Conservation (phyloP, 2,888 invertebrate species). For the Syrista parreyssii region DNA sequence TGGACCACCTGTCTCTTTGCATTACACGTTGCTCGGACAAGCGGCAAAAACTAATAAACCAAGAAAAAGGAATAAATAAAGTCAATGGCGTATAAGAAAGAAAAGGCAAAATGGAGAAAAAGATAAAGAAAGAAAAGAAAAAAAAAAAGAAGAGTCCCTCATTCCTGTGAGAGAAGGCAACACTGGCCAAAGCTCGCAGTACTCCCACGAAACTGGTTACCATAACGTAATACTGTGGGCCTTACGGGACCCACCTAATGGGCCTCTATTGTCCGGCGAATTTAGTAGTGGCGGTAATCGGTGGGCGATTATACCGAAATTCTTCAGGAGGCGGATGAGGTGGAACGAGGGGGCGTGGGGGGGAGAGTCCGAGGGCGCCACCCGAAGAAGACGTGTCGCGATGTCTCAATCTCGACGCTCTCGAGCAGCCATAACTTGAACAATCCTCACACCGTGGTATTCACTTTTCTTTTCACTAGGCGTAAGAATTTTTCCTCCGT, state of each 20-base stretch:
- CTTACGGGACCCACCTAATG: constrained; percentile 26
- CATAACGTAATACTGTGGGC: constrained; percentile 37
- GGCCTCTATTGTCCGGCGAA: constrained; percentile 8
- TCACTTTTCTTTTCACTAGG: too few relatives aligned
- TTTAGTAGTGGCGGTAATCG: constrained; percentile 12
- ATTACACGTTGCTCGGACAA: constrained; percentile 22
- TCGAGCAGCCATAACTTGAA: too few relatives aligned
- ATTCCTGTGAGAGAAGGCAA: too few relatives aligned
- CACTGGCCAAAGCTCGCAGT: constrained; percentile 3
- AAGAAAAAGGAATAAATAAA: background rate
- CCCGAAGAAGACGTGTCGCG: background rate
- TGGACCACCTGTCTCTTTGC: constrained; percentile 34
- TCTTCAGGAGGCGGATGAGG: background rate
- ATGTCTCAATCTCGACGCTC: constrained; percentile 1
- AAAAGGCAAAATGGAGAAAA: too few relatives aligned
- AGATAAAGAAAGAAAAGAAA: constrained; percentile 10
- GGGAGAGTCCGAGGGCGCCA: background rate
- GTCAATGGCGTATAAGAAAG: too few relatives aligned
- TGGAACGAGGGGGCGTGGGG: background rate
- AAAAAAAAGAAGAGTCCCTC: background rate
- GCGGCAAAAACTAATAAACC: constrained; percentile 35
- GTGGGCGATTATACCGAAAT: constrained; percentile 4
- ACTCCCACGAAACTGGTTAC: constrained; percentile 43
- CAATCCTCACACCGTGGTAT: too few relatives aligned
- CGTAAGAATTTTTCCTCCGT: too few relatives aligned